These are phyloP conservation scores for Exocentrus adspersus DNA, from an alignment of 2,888 invertebrate genomes.

Conservation along the genomic window DNA sequence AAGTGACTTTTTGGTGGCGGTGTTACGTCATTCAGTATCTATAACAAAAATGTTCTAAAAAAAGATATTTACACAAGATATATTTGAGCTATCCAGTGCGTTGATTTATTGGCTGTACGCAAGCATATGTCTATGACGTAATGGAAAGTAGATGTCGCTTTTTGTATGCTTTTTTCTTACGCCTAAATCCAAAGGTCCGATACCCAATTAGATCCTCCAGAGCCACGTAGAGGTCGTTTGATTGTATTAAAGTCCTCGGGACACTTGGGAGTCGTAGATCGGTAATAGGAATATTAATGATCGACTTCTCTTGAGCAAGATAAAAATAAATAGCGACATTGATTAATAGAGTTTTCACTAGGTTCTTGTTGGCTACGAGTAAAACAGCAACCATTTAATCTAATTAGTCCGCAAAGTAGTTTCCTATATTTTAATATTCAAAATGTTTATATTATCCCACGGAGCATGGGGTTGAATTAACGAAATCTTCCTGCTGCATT, in stretches of 20 bases:
- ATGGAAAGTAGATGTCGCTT: not conserved
- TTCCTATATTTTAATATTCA: too few relatives aligned
- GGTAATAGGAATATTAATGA: conserved; percentile 1
- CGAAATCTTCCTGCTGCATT: too few relatives aligned
- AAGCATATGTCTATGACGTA: not conserved
- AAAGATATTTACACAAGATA: too few relatives aligned
- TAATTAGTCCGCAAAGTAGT: too few relatives aligned
- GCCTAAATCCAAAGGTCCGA: not conserved
- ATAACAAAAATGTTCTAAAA: too few relatives aligned
- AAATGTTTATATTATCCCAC: too few relatives aligned
- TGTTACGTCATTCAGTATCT: too few relatives aligned
- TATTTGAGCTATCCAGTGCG: too few relatives aligned
- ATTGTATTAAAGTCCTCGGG: not conserved
- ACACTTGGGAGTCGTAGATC: not conserved
- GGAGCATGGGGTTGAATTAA: too few relatives aligned
- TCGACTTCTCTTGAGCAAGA: not conserved
- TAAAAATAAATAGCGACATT: not conserved
- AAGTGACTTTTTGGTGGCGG: too few relatives aligned
- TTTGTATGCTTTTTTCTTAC: not conserved
- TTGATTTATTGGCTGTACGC: not conserved
- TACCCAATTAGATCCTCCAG: not conserved
- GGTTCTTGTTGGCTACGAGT: not conserved
- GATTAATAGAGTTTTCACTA: not conserved
- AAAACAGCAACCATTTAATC: not conserved
- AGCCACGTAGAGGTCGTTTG: not conserved